Conservation (phyloP, 2,113 vertebrate genomes). For the Cyprinodon tularosa region DNA sequence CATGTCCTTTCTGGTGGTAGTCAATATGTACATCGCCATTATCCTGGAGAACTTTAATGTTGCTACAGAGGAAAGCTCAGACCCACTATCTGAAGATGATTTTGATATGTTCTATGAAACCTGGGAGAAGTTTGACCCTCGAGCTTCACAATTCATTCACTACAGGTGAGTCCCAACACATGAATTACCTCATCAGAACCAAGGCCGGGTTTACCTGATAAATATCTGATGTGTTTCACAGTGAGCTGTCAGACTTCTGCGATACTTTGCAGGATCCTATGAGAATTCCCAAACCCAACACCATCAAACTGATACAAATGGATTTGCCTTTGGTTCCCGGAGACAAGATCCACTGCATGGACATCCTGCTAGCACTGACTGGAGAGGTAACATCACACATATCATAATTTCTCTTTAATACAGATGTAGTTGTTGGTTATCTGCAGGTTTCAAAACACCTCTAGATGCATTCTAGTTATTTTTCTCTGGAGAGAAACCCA, state of each 20-base stretch:
- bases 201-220: neutral
- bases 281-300: slow-evolving; percentile 91
- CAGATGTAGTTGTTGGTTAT: neutral
- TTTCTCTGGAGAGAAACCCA: too few species aligned
- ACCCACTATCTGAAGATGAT: slow-evolving; percentile 91
- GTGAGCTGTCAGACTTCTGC: slow-evolving; percentile 89
- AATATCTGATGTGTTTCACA: slow-evolving; percentile 31
- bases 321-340: slow-evolving; percentile 93
- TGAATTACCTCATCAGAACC: neutral
- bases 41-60: slow-evolving; percentile 97
- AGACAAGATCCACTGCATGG: slow-evolving; percentile 96
- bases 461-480: too few species aligned
- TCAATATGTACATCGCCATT: slow-evolving; percentile 98
- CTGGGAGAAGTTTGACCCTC: slow-evolving; percentile 96
- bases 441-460: too few species aligned
- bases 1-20: slow-evolving; percentile 92
- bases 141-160: slow-evolving; percentile 90
- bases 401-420: neutral
- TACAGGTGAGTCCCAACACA: slow-evolving; percentile 53
- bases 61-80: slow-evolving; percentile 91
- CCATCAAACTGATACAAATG: slow-evolving; percentile 88
- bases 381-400: slow-evolving; percentile 79
- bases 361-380: slow-evolving; percentile 93
- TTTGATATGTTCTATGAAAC: slow-evolving; percentile 98
- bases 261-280: slow-evolving; percentile 91